Base-by-base conservation (phyloP, 2,113 vertebrate genomes). In the Stictonetta naevosa region DNA sequence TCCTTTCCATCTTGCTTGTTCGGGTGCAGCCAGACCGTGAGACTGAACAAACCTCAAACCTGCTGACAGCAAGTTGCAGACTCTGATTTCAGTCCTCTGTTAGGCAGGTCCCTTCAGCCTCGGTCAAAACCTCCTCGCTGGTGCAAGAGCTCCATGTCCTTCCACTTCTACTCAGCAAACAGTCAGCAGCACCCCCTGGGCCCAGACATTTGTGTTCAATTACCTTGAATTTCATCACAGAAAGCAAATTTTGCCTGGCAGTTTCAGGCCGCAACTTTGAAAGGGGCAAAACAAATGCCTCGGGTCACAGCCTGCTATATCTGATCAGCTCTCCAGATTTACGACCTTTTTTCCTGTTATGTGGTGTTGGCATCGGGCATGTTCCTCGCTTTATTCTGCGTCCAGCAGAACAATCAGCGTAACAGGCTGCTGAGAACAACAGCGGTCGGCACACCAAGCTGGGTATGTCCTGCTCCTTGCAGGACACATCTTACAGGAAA, bases 181-280 rank as follows among this genome's bases (percentile, higher is more conserved):
- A 67, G 33, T 33, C 3, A 4, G 33, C 48, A 62, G 76, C 46
- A 60, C 4, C 26, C 25, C 6, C 16, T 3, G 13, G 40, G 6
- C 33, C 26, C 23, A 63, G 46, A 59, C 25, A 73, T 74, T 92
- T 88, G 62, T 11, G 2, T 90, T 88, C 69, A 56, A 10, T 84
- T 93, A 92, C 73, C 40, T 73, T 48, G 59, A 81, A 67, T 95
- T 92, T 80, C 36, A n/a, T 78, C 76, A 69, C n/a, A 81, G 79
- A 94, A 89, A 83, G 55, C 55, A 94, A 93, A 83, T 91, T 91
- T 90, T 91, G 73, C 81, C 44, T 76, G 71, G 77, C 78, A 82
- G 34, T 89, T 89, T 63, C 74, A 52, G 78, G 71, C 64, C 25
- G 10, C 40, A 56, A 8, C 68, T 94, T 87, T 52, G 46, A 84